These are phyloP conservation scores for Clunio marinus DNA, from an alignment of 2,888 invertebrate genomes.

Conservation along the genomic window DNA sequence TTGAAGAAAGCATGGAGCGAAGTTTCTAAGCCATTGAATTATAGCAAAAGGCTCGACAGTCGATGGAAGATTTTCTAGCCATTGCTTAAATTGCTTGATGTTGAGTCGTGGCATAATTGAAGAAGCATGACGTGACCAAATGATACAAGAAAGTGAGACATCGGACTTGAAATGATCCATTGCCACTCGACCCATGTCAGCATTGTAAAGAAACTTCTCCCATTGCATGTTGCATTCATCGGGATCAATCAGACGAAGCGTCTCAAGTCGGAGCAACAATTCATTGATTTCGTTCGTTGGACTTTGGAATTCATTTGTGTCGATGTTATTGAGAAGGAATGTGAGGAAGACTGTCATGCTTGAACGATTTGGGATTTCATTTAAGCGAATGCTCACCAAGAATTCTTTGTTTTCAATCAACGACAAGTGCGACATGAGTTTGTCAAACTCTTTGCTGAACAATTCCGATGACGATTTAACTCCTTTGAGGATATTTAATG, in stretches of 20 bases:
- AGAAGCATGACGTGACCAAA: conserved; percentile 50
- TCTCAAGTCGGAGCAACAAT: conserved; percentile 48
- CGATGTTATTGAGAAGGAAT: conserved; percentile 46
- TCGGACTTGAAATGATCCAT: conserved; percentile 47
- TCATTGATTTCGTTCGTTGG: conserved; percentile 48
- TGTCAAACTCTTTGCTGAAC: conserved; percentile 44
- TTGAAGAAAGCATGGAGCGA: conserved; percentile 48
- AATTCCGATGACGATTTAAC: conserved; percentile 43
- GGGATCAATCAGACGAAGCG: conserved; percentile 49
- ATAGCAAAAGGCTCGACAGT: conserved; percentile 47
- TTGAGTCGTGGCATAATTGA: conserved; percentile 46
- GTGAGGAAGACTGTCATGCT: conserved; percentile 45
- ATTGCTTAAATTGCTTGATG: conserved; percentile 45
- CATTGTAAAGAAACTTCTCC: conserved; percentile 50
- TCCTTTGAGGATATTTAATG: conserved; percentile 43
- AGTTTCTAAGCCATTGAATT: conserved; percentile 49
- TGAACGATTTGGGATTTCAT: conserved; percentile 46
- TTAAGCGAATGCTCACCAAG: conserved; percentile 46
- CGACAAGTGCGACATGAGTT: conserved; percentile 44
- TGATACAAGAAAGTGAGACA: conserved; percentile 47
- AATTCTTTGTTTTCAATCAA: conserved; percentile 47
- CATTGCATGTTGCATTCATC: conserved; percentile 49
- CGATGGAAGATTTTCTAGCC: conserved; percentile 47
- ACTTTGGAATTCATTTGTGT: conserved; percentile 42
- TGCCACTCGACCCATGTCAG: conserved; percentile 47